A percentile compares a stretch with the other conserved stretches of the same genome.
phyloP scores from a whole-genome alignment of 1,140 invertebrate species.

The Lucilia cuprina region DNA sequence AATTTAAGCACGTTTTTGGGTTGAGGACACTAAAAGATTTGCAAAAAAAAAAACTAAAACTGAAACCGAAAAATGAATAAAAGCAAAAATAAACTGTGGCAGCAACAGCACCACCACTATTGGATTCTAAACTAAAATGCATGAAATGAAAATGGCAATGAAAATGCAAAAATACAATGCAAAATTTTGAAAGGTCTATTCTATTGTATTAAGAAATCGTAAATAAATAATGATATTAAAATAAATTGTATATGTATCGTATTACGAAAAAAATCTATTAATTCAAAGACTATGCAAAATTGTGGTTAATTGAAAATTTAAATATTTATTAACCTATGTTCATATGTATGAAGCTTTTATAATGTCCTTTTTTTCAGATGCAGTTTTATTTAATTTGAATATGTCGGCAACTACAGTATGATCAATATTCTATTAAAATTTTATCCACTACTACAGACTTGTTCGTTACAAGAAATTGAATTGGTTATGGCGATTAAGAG shows the following conservation, averaged over 20 bases:
- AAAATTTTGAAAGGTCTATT: background rate
- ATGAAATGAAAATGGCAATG: constrained; percentile 17
- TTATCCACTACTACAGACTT: too few relatives aligned
- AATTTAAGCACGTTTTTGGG: background rate
- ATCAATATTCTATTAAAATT: too few relatives aligned
- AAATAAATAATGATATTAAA: background rate
- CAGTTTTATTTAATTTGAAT: too few relatives aligned
- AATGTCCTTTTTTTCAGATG: too few relatives aligned
- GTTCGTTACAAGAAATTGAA: too few relatives aligned
- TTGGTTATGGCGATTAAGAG: too few relatives aligned
- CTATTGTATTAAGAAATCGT: background rate
- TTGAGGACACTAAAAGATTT: constrained; percentile 3
- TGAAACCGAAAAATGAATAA: background rate
- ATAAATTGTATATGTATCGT: background rate
- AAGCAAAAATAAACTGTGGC: background rate
- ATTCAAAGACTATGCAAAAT: background rate
- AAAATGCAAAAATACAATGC: background rate
- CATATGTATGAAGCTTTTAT: too few relatives aligned
- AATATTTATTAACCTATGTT: too few relatives aligned
- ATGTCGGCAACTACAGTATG: too few relatives aligned
- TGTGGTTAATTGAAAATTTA: background rate
- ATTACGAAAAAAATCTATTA: background rate
- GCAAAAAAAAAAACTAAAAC: background rate
- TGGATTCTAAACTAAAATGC: background rate
- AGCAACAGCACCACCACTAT: too few relatives aligned